phyloP scores from a whole-genome alignment of 2,113 vertebrate species.

The Hemichromis elongatus region DNA sequence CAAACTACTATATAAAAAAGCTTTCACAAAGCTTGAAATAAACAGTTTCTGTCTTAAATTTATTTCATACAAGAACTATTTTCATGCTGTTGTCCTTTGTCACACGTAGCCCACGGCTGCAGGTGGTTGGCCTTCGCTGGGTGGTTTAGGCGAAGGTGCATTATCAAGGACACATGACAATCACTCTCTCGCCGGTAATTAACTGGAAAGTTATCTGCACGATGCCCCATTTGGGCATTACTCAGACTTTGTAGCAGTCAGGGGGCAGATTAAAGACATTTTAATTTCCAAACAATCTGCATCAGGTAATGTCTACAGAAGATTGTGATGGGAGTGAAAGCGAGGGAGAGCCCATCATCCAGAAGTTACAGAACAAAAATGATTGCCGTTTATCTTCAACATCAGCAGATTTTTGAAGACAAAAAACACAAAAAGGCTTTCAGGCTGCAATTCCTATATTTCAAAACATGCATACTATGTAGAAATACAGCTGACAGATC shows the following conservation, averaged over 20 bases:
- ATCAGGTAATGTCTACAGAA: background rate
- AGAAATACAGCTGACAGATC: slow-evolving; percentile 4
- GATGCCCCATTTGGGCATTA: background rate
- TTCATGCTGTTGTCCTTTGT: background rate
- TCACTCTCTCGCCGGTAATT: background rate
- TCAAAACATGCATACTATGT: background rate
- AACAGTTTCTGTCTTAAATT: background rate
- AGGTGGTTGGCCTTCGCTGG: background rate
- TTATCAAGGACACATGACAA: background rate
- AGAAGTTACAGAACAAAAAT: background rate
- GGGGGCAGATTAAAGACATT: background rate
- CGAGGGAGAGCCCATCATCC: background rate
- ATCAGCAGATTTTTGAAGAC: background rate
- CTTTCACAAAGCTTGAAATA: background rate
- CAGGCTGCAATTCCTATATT: background rate
- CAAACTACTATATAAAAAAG: background rate
- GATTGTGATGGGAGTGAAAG: background rate
- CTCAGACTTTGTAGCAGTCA: background rate
- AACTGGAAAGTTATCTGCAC: background rate
- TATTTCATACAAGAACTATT: background rate
- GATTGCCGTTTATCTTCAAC: background rate
- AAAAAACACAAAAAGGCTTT: background rate
- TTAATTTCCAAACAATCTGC: background rate
- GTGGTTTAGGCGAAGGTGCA: background rate
- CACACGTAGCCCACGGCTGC: background rate